Evolutionary conservation across 1,140 invertebrate species (phyloP), one percentile per base, ranked within the genome.

Genomic region (Heliconius hewitsoni): DNA sequence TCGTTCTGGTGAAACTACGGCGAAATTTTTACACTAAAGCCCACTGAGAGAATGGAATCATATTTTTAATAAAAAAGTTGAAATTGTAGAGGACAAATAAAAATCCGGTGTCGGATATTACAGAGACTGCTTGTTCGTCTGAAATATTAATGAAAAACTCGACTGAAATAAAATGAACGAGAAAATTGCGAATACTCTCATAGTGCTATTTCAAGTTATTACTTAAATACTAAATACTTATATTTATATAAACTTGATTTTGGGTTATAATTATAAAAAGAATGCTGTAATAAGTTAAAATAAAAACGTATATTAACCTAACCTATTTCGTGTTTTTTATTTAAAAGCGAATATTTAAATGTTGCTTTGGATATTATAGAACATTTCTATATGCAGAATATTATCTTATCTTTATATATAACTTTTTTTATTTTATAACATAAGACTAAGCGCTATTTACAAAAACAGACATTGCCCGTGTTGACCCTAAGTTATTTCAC

Each of bases 91-190:
- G 71, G 52, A 75, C 73, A 76, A 75, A 80, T 80, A 80, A 80
- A 79, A 76, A 80, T 80, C 78, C 70, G 74, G 78, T 73, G 78
- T 73, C 52, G 78, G 76, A 77, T 77, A 77, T 77, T 71, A 80
- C 74, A 76, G 74, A 71, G 73, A 71, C 73, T 71, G 78, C 78
- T 79, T 81, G 74, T 81, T 76, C 76, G 73, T 30, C 78, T 82
- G 82, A 82, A 82, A 83, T 79, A 82, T 80, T 83, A 83, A 83
- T 82, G 82, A 83, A 75, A 79, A 83, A 76, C 71, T 73, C 76
- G 73, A 79, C 55, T 75, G 46, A 76, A 80, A 80, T 81, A 46
- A 78, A 77, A 46, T 78, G 76, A 78, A 75, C 66, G 74, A 73
- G 70, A 81, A 78, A 81, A 81, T 73, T 80, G 70, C 42, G 50